phyloP scores from a whole-genome alignment of 2,888 invertebrate genomes.

The Cosmia pyralina region DNA sequence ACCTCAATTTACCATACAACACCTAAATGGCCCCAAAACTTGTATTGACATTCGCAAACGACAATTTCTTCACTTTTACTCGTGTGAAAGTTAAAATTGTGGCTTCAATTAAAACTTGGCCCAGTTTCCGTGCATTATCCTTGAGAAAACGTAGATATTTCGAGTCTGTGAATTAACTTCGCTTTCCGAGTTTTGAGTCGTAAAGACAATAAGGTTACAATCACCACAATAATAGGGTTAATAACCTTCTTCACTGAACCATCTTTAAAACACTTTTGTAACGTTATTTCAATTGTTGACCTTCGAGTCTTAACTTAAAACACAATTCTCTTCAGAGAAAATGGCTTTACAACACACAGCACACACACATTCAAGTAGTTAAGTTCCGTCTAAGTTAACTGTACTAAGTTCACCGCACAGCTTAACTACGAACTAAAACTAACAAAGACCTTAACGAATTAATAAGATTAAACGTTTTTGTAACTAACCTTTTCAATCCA shows the following conservation, averaged over 20 bases:
- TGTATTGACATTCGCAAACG: slow-evolving; percentile 61
- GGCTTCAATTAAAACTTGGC: slow-evolving; percentile 65
- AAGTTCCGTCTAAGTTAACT: slow-evolving; percentile 63
- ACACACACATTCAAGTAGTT: slow-evolving; percentile 44
- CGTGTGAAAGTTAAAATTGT: slow-evolving; percentile 65
- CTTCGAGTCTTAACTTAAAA: slow-evolving; percentile 46
- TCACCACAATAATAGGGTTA: slow-evolving; percentile 43
- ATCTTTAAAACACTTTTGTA: slow-evolving; percentile 14
- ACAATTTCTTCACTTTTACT: slow-evolving; percentile 69
- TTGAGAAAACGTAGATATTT: slow-evolving; percentile 63
- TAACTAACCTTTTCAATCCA: slow-evolving; percentile 72
- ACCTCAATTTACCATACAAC: slow-evolving; percentile 47
- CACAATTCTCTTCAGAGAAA: slow-evolving; percentile 54
- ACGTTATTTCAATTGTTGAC: slow-evolving; percentile 31
- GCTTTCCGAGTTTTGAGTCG: slow-evolving; percentile 22
- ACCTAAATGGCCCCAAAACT: slow-evolving; percentile 54
- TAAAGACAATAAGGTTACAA: slow-evolving; percentile 41
- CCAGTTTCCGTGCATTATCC: slow-evolving; percentile 64
- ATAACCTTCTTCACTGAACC: slow-evolving; percentile 32
- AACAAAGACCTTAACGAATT: slow-evolving; percentile 45
- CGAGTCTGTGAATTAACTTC: slow-evolving; percentile 44
- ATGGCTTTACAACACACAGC: slow-evolving; percentile 36
- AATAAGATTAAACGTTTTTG: slow-evolving; percentile 48
- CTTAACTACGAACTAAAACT: slow-evolving; percentile 37
- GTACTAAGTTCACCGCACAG: slow-evolving; percentile 58